Conservation (phyloP, 2,797 vertebrate genomes). For the Stomatorhinus walkeri region DNA sequence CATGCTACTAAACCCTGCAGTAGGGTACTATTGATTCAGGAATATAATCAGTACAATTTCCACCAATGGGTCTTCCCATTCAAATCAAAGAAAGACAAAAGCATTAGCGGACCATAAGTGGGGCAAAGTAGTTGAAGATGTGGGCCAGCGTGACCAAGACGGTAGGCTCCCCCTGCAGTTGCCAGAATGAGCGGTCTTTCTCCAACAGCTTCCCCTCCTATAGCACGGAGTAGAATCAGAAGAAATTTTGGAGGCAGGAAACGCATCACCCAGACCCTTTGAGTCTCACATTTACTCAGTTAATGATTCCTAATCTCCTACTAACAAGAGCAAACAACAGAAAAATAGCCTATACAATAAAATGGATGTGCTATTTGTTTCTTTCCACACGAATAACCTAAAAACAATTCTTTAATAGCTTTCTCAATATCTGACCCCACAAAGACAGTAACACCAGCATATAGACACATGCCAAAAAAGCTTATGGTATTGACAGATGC, state of each 20-base stretch:
- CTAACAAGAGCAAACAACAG: background rate
- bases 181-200: conserved; percentile 67
- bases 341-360: background rate
- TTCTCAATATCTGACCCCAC: background rate
- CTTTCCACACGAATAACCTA: background rate
- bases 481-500: background rate
- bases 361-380: background rate
- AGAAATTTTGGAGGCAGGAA: background rate
- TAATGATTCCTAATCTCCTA: background rate
- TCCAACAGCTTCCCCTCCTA: conserved; percentile 82
- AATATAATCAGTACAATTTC: background rate
- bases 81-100: background rate
- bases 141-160: conserved; percentile 79
- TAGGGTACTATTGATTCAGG: background rate
- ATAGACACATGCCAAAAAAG: background rate
- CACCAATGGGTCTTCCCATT: background rate
- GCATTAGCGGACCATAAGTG: conserved; percentile 76
- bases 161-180: conserved; percentile 80
- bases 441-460: background rate
- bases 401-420: background rate
- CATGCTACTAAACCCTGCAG: background rate
- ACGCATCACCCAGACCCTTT: background rate
- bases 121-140: conserved; percentile 87
- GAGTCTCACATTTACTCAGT: background rate
- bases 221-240: conserved; percentile 38